phyloP scores from a whole-genome alignment of 2,888 invertebrate species.

The Drosophila prolongata region DNA sequence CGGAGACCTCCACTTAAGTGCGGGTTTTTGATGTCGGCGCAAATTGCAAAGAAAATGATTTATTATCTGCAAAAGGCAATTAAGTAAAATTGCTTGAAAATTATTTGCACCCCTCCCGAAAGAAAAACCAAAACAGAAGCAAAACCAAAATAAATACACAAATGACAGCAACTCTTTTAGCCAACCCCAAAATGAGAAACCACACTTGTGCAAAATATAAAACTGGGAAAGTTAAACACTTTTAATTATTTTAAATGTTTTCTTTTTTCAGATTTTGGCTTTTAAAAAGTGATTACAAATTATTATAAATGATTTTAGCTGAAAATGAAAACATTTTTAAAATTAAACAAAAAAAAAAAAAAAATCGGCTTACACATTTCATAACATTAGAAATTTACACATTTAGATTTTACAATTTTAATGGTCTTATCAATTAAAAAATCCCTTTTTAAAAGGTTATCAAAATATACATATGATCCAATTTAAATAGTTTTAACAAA shows the following conservation, averaged over 20 bases:
- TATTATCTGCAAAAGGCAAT: constrained; percentile 74
- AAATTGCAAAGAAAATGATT: constrained; percentile 66
- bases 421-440: no score
- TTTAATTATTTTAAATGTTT: constrained; percentile 1
- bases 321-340: no score
- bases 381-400: no score
- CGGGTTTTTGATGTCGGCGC: constrained; percentile 50
- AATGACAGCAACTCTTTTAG: constrained; percentile 13
- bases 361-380: no score
- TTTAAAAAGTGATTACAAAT: no score
- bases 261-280: background rate
- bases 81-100: constrained; percentile 72
- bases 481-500: no score
- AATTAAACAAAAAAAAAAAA: no score
- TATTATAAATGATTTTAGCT: no score
- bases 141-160: constrained; percentile 22
- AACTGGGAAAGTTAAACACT: background rate
- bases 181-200: background rate
- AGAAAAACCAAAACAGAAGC: constrained; percentile 15
- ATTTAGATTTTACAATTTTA: no score
- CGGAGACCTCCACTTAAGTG: constrained; percentile 43
- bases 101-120: constrained; percentile 48
- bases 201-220: background rate
- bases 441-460: no score
- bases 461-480: no score